Percentiles rank a stretch among this genome's conserved stretches.
phyloP scores from a whole-genome alignment of 2,797 vertebrate genomes.

The Chelon auratus region DNA sequence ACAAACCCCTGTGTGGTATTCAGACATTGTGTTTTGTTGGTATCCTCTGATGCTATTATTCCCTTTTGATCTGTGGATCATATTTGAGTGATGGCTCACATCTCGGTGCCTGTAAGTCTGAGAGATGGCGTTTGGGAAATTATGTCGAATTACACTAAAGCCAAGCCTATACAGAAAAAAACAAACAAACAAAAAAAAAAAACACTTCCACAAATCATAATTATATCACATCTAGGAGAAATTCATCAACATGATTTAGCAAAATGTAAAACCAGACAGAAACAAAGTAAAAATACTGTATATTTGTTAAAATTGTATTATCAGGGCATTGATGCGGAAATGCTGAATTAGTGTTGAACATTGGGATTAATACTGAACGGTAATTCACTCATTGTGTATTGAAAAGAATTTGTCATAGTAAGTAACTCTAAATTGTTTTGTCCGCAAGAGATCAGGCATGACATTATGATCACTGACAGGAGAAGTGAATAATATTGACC shows the following conservation, averaged over 20 bases:
- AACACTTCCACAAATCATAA: slow-evolving; percentile 4
- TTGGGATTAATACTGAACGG: background rate
- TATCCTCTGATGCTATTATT: slow-evolving; percentile 51
- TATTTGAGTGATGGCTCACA: slow-evolving; percentile 55
- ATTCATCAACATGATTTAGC: slow-evolving; percentile 8
- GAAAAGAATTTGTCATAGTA: background rate
- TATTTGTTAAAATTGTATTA: too few relatives aligned
- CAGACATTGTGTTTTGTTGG: slow-evolving; percentile 35
- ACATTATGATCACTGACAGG: background rate
- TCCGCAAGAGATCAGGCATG: too few relatives aligned
- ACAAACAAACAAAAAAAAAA: too few relatives aligned
- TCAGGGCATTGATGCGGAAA: too few relatives aligned
- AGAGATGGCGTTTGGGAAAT: slow-evolving; percentile 50
- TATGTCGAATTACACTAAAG: slow-evolving; percentile 27
- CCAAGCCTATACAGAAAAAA: slow-evolving; percentile 7
- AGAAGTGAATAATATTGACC: too few relatives aligned
- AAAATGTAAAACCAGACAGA: background rate
- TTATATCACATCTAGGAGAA: background rate
- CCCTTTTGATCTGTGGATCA: slow-evolving; percentile 52
- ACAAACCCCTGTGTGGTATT: slow-evolving; percentile 35
- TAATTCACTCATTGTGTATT: background rate
- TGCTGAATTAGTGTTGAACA: background rate
- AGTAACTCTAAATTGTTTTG: slow-evolving; percentile 8
- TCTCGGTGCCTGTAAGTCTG: slow-evolving; percentile 46
- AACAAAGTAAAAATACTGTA: too few relatives aligned